Base-by-base conservation (phyloP, 2,888 invertebrate genomes). In the Drosophila paranaensis region DNA sequence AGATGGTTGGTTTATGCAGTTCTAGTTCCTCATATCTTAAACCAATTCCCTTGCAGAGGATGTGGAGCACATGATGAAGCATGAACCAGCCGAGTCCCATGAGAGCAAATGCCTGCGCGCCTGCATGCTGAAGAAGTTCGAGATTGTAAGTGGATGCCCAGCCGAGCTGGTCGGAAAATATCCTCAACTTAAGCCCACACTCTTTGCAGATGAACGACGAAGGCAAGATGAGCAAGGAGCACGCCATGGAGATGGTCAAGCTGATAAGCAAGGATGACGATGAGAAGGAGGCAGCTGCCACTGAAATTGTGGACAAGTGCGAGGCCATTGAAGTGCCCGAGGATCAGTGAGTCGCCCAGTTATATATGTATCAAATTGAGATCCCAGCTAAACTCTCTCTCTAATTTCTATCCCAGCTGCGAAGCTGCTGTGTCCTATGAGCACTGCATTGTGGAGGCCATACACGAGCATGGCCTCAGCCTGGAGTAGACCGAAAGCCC, bases 41-140 rank as follows among this genome's bases (percentile, higher is more conserved):
- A 14, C 8, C 40, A n/a, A n/a, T 27, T 20, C 11, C 11, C 10
- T 55, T 73, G 2, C 58, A 92, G 92, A 80, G 53, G 93, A 93
- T 65, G 61, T 93, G 46, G 84, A 88, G 40, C 81, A 79, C 6
- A 68, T 93, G 77, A 58, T 91, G 16, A 83, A 86, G 27, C 82
- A 91, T 54, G 74, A 88, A 50, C 65, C 82, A 0, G 82, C 90
- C 16, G 70, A 63, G 6, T 81, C 82, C 8, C 78, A 64, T 6
- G 91, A 90, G 53, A 91, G 83, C 14, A 93, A 92, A 71, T 93
- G 93, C 57, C 71, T 93, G 60, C 89, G 84, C 4, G 89, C 91
- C 46, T 93, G 93, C 66, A 60, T 91, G 25, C 82, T 92, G 81
- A 91, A 91, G 70, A 91, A 91, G 74, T 79, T 91, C 10, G 81